Base-by-base conservation (phyloP, 53 echinoderm and acorn worm species). In the Apostichopus leukothele region DNA sequence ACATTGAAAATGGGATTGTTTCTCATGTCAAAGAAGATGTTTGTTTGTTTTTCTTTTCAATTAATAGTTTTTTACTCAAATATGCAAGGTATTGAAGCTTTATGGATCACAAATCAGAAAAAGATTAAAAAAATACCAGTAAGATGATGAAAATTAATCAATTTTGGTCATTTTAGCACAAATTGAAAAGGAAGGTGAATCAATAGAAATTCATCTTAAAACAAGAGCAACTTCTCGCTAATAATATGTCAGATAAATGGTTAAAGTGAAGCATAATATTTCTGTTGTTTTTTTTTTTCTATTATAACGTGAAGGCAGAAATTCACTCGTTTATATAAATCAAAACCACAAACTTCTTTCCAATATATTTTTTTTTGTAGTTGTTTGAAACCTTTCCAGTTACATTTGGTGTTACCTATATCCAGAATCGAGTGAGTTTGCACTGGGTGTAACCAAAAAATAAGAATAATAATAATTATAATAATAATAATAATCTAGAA, bases 371-470 rank as follows among this genome's bases (percentile, higher is more conserved):
- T 52, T 52, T 54, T 52, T 23, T 21, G 8, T 22, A 81, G 80
- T 53, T 55, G n/a, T 57, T 53, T 80, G 53, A 80, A 81, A 23
- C 23, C 59, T 81, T 81, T n/a, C 81, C 54, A 81, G 22, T 55
- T 3, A 22, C 21, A 81, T 23, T 85, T 25, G 67, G 25, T 85
- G 68, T 85, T 71, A 39, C 66, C 60, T 66, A 84, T 84, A 19
- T 25, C 21, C 21, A 54, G 60, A 81, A 52, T 81, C 52, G 55
- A 54, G 39, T 85, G 85, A 85, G 68, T 67, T 85, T 85, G 85
- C 68, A 63, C 85, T 85, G 85, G 85, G 63, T 85, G 66, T 67
- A 50, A 63, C 50, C 50, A 76, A 76, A 51, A 50, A 75, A 63
- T 63, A 39, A 39, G 39, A 39, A 9, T 57, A 57, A 57, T 57